Conservation (phyloP, 2,797 vertebrate genomes). For the Crypturellus tataupa region DNA sequence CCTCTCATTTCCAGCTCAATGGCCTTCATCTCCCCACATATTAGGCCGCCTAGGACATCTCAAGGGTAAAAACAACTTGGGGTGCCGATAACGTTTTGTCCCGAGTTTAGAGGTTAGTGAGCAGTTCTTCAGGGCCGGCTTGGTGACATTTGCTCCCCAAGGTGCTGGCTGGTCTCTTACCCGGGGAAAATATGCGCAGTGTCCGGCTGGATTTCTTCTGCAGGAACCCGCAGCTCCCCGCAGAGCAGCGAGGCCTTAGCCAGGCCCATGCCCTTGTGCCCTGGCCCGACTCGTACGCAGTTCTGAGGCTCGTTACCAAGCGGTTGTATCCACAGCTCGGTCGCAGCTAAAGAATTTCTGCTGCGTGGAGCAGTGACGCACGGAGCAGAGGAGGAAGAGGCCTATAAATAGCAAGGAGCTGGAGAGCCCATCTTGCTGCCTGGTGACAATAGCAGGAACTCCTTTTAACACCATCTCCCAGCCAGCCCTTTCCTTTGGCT, state of each 20-base stretch:
- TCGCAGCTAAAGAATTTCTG: background rate
- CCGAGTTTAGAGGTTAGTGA: background rate
- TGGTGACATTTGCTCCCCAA: background rate
- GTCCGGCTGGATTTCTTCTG: background rate
- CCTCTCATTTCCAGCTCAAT: background rate
- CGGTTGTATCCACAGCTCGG: background rate
- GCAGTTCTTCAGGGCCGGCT: background rate
- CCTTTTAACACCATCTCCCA: slow-evolving; percentile 33
- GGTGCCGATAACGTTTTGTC: background rate
- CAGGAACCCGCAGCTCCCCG: background rate
- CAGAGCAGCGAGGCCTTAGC: background rate
- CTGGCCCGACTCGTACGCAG: background rate
- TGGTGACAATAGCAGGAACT: slow-evolving; percentile 65
- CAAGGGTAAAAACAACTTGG: background rate
- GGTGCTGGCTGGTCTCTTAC: background rate
- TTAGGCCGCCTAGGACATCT: background rate
- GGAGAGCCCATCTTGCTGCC: slow-evolving; percentile 8
- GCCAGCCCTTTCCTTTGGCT: slow-evolving; percentile 47
- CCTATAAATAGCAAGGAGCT: slow-evolving; percentile 59
- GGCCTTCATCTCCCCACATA: no score
- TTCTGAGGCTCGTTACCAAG: background rate
- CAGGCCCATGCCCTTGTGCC: background rate
- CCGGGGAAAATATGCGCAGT: background rate
- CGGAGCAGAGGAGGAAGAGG: slow-evolving; percentile 12
- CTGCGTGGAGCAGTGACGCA: background rate